Percentiles rank a stretch among this genome's conserved stretches.
These are phyloP conservation scores for Syrmaticus mikado DNA, from an alignment of 2,113 vertebrate genomes.

Conservation along the genomic window DNA sequence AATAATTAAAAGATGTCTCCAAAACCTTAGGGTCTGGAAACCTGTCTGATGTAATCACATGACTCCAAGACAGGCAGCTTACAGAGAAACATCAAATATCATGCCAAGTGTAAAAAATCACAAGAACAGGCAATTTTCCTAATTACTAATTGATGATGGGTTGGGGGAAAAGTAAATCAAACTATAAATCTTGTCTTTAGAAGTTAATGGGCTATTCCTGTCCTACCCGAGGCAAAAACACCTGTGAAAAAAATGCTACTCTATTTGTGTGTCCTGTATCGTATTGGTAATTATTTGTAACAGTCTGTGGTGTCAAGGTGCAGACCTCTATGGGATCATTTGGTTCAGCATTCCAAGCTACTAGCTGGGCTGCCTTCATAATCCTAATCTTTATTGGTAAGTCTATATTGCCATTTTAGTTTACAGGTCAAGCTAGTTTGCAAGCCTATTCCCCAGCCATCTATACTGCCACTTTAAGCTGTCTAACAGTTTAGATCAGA, in stretches of 20 bases:
- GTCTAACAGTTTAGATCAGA: constrained; percentile 22
- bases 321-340: constrained; percentile 32
- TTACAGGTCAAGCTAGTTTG: constrained; percentile 28
- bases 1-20: not conserved
- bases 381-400: constrained; percentile 23
- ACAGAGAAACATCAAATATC: not conserved
- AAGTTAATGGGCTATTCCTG: not conserved
- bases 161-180: not conserved
- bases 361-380: constrained; percentile 9
- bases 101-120: constrained; percentile 22
- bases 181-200: not conserved
- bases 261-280: not conserved
- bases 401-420: not conserved
- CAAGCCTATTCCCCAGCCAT: constrained; percentile 10
- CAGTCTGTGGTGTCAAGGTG: not conserved
- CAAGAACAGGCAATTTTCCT: constrained; percentile 3
- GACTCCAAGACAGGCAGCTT: not conserved
- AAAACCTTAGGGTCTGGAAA: not conserved
- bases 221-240: not conserved
- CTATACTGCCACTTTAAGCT: not conserved
- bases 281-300: not conserved
- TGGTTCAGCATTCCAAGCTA: constrained; percentile 10
- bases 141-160: not conserved
- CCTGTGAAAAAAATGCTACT: not conserved
- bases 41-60: constrained; percentile 11